A percentile compares a stretch with the other conserved stretches of the same genome.
Evolutionary conservation across 2,113 vertebrate species (phyloP).

Genomic region (Alethe castanea): DNA sequence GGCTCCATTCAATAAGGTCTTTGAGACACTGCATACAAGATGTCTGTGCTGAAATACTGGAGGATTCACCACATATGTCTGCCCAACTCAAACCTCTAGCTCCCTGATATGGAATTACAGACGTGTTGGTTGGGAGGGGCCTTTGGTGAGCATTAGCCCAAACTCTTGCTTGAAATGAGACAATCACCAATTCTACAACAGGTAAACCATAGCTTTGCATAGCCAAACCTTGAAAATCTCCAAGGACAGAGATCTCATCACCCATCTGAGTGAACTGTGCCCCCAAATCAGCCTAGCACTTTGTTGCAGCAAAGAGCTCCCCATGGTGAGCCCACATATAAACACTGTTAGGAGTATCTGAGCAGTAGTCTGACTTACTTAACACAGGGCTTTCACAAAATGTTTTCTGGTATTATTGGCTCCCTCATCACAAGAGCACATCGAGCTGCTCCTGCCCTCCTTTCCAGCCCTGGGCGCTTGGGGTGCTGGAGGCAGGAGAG

Average conservation of each 20-base stretch:
- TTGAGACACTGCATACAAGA: background rate
- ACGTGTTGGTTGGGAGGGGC: background rate
- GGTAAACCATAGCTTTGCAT: background rate
- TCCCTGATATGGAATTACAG: background rate
- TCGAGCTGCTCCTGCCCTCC: background rate
- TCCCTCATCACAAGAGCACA: background rate
- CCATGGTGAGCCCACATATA: background rate
- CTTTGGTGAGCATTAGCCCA: background rate
- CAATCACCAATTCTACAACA: background rate
- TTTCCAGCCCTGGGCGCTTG: background rate
- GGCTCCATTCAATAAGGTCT: background rate
- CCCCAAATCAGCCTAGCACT: background rate
- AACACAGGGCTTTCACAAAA: background rate
- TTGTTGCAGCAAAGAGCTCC: background rate
- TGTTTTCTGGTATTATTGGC: background rate
- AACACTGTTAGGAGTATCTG: background rate
- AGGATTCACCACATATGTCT: background rate
- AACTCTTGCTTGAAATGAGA: background rate
- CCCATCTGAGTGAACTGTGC: background rate
- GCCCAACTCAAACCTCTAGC: background rate
- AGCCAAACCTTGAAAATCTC: background rate
- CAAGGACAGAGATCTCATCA: background rate
- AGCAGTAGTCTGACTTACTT: background rate
- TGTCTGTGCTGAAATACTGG: background rate
- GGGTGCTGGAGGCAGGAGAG: background rate